Conservation (phyloP, 1,140 invertebrate genomes). For the Formica selysi region DNA sequence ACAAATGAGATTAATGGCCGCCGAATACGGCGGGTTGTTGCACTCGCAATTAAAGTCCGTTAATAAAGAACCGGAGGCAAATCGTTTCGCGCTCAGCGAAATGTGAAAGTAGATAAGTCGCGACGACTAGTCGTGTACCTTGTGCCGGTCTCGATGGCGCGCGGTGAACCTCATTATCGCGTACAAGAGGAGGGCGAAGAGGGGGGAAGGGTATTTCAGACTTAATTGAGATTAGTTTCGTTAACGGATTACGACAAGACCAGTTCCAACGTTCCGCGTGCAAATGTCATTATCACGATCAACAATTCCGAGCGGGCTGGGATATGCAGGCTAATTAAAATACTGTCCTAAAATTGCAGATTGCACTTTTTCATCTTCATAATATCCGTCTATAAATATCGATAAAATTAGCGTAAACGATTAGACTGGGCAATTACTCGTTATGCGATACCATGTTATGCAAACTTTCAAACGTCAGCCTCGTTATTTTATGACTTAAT, state of each 20-base stretch:
- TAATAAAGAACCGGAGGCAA: slow-evolving; percentile 79
- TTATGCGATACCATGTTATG: slow-evolving; percentile 30
- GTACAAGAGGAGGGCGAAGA: too few species aligned
- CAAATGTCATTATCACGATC: slow-evolving; percentile 77
- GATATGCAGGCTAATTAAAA: slow-evolving; percentile 56
- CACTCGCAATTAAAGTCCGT: slow-evolving; percentile 80
- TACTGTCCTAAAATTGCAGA: slow-evolving; percentile 3
- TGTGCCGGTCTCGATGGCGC: slow-evolving; percentile 23
- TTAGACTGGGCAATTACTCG: neutral
- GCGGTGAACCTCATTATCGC: slow-evolving; percentile 71
- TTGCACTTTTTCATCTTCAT: slow-evolving; percentile 37
- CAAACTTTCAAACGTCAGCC: slow-evolving; percentile 22
- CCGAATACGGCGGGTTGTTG: slow-evolving; percentile 79
- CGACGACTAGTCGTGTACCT: slow-evolving; percentile 41
- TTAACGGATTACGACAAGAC: slow-evolving; percentile 62
- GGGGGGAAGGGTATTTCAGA: slow-evolving; percentile 5
- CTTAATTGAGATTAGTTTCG: slow-evolving; percentile 77
- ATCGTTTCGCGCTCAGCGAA: slow-evolving; percentile 79
- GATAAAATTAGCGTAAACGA: slow-evolving; percentile 41
- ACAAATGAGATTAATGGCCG: slow-evolving; percentile 77
- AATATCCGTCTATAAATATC: slow-evolving; percentile 39
- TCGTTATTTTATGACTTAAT: slow-evolving; percentile 30
- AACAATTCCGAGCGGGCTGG: slow-evolving; percentile 21
- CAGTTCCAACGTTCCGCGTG: slow-evolving; percentile 43
- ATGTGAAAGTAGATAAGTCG: slow-evolving; percentile 82